phyloP scores from a whole-genome alignment of 2,113 vertebrate species.

The Herpailurus yagouaroundi region DNA sequence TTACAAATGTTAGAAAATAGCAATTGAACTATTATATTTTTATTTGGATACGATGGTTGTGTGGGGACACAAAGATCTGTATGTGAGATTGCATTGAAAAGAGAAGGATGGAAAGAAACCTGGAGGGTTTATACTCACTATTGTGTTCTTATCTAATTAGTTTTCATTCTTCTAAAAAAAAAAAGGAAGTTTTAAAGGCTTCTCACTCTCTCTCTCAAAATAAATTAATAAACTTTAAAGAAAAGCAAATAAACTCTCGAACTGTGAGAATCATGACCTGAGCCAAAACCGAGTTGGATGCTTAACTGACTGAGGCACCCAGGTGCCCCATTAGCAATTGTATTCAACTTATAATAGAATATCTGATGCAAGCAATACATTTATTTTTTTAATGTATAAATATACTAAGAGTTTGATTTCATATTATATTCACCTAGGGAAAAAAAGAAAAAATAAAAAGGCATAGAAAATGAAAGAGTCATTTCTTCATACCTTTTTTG shows the following conservation, averaged over 20 bases:
- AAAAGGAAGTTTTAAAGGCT: neutral
- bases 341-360: neutral
- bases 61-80: neutral
- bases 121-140: neutral
- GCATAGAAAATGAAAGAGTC: neutral
- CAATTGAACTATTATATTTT: neutral
- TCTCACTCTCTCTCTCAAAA: no score
- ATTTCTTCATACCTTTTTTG: neutral
- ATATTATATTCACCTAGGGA: neutral
- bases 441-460: neutral
- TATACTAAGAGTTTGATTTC: neutral
- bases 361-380: neutral
- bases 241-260: no score
- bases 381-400: neutral
- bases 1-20: neutral
- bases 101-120: neutral
- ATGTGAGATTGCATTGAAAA: neutral
- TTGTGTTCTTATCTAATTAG: neutral
- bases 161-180: neutral
- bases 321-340: neutral
- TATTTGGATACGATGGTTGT: neutral
- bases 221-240: no score
- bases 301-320: no score
- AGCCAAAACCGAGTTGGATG: no score
- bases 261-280: no score